A percentile compares a stretch with the other conserved stretches of the same genome.
These are phyloP conservation scores for Emydura subglobosa DNA, from an alignment of 2,113 vertebrate species.

Conservation along the genomic window DNA sequence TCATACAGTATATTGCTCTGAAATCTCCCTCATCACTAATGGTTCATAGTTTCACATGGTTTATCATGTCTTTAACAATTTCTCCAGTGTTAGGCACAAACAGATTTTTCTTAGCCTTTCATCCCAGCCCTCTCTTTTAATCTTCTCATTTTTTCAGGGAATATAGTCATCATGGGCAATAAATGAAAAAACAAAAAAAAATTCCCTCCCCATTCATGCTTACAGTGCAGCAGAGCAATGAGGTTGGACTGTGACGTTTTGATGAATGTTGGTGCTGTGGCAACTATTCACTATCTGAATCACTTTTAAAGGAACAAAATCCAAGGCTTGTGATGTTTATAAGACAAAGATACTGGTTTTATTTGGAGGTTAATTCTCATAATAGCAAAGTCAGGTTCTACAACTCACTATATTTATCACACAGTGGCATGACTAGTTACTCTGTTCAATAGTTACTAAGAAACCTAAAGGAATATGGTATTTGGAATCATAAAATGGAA, in stretches of 20 bases:
- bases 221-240: not conserved
- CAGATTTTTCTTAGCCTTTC: not conserved
- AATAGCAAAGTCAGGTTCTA: accelerated
- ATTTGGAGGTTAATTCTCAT: not conserved
- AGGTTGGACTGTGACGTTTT: not conserved
- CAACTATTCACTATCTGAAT: not conserved
- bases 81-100: not conserved
- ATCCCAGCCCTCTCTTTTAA: not conserved
- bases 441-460: not conserved
- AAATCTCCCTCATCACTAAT: not conserved
- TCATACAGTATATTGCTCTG: not conserved
- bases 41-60: not conserved
- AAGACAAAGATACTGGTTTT: accelerated
- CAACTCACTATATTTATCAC: not conserved
- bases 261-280: not conserved
- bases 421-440: not conserved
- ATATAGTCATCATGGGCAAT: not conserved
- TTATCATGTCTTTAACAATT: not conserved
- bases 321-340: not conserved
- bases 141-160: not conserved
- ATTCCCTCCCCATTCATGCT: not conserved
- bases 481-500: slow-evolving; percentile 6
- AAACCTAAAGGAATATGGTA: not conserved
- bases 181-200: not conserved
- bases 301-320: not conserved